phyloP scores from a whole-genome alignment of 2,113 vertebrate genomes.

The Burhinus bistriatus region DNA sequence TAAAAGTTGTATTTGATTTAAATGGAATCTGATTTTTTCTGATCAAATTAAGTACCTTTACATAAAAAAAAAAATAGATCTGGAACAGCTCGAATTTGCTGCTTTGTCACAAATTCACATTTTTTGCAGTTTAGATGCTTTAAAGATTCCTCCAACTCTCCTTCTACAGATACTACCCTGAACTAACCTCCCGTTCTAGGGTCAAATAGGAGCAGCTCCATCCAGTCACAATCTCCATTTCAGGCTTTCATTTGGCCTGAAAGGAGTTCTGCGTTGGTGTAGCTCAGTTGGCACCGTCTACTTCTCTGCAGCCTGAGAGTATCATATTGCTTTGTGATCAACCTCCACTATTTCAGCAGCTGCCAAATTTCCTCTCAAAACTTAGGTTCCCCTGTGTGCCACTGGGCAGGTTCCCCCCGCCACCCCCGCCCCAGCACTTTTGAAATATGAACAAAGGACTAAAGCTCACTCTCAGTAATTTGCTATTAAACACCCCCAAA shows the following conservation, averaged over 20 bases:
- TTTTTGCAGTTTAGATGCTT: neutral
- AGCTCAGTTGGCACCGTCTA: neutral
- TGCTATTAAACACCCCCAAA: neutral
- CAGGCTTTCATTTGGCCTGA: neutral
- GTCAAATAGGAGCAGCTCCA: neutral
- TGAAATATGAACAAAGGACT: neutral
- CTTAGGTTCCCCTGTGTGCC: neutral
- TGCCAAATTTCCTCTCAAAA: conserved; percentile 22
- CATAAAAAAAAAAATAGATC: neutral
- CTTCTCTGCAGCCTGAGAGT: neutral
- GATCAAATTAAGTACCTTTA: neutral
- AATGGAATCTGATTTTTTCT: neutral
- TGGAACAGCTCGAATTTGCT: neutral
- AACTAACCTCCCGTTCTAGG: neutral
- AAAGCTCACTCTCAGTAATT: neutral
- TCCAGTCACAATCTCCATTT: neutral
- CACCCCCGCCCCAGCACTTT: neutral
- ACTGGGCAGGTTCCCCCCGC: neutral
- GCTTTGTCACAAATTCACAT: neutral
- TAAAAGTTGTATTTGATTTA: neutral
- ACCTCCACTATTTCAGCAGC: neutral
- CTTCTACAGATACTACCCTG: neutral
- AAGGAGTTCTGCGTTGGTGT: neutral
- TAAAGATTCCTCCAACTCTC: neutral
- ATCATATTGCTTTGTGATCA: neutral